Evolutionary conservation across 1,140 invertebrate species (phyloP), one percentile per base, ranked within the genome.

Genomic region (Maconellicoccus hirsutus): DNA sequence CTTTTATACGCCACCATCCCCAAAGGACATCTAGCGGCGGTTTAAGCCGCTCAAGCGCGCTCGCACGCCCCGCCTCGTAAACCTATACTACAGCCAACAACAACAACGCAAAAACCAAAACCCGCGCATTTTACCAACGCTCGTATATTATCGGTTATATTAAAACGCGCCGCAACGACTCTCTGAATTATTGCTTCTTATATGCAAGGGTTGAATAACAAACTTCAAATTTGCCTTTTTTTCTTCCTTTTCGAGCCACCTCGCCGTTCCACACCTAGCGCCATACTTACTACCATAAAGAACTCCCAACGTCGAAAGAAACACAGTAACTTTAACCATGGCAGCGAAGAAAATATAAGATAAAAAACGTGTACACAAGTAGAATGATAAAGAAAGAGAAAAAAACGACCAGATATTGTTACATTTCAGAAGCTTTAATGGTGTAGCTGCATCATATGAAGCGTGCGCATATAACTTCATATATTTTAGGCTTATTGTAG

Each of bases 401-500:
- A 66, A 66, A 66, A 66, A 66, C 61, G 61, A 66, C 61, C 22
- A 66, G 61, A 66, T 66, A 66, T 23, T 23, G 61, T 66, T 66
- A 26, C 61, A 26, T 66, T 66, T 66, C 61, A 66, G 61, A 66
- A 66, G 61, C 61, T 66, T 66, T 66, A 66, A 66, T 66, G 22
- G 61, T 66, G 25, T 66, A 66, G 21, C 22, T 66, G 25, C 25
- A 66, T 66, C 22, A 26, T 66, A 66, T 25, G 61, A 66, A 66
- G 61, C 61, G 61, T 66, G 61, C 61, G 25, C 61, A 66, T 66
- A 66, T 66, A 66, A 66, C 61, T 25, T 66, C 61, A 66, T 66
- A 66, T 66, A 66, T 66, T 66, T 66, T 66, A 25, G 61, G 61
- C 61, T 66, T 66, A 66, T 66, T 66, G 61, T 25, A 66, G 61